phyloP scores from a whole-genome alignment of 2,113 vertebrate species.

The Myotis davidii region DNA sequence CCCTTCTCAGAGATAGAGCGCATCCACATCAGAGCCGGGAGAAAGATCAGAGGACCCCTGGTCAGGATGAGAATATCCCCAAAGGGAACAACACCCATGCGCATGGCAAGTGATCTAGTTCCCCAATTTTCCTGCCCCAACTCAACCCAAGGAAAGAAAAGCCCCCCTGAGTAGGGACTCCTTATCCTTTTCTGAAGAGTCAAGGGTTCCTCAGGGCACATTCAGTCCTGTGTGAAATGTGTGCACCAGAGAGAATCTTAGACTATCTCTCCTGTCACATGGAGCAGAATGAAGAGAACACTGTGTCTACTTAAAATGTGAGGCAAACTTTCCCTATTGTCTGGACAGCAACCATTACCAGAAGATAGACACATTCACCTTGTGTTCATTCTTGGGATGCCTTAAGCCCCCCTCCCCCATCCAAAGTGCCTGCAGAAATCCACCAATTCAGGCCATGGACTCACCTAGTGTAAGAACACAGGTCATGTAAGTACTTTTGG shows the following conservation, averaged over 20 bases:
- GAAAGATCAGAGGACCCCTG: neutral
- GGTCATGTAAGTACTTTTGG: neutral
- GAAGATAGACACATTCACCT: neutral
- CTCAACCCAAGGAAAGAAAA: neutral
- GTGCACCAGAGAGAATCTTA: neutral
- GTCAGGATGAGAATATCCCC: neutral
- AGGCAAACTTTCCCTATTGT: neutral
- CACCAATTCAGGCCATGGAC: neutral
- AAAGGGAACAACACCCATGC: neutral
- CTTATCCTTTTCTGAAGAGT: neutral
- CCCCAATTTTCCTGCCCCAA: neutral
- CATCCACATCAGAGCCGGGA: neutral
- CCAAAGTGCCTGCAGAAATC: neutral
- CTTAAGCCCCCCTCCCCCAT: neutral
- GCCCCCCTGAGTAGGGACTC: neutral
- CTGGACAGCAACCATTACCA: neutral
- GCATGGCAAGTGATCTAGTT: neutral
- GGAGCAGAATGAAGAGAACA: neutral
- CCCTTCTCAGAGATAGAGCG: neutral
- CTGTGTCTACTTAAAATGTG: neutral
- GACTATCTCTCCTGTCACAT: neutral
- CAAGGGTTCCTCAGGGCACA: neutral
- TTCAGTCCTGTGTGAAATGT: neutral
- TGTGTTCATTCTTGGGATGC: neutral
- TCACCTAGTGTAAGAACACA: neutral